Conservation (phyloP, 2,888 invertebrate species). For the Netelia fuscicornis region DNA sequence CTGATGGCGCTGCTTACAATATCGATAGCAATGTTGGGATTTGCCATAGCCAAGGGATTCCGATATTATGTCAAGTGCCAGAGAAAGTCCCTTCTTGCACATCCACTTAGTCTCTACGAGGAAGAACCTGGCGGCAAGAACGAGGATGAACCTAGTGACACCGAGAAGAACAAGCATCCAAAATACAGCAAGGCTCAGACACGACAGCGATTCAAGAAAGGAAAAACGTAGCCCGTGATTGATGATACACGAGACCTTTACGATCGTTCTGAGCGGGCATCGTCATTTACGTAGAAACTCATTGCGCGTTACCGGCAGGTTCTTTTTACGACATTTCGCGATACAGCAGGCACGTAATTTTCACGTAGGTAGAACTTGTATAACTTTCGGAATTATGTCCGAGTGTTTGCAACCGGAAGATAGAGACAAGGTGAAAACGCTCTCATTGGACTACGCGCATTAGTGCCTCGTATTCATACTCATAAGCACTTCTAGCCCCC, state of each 20-base stretch:
- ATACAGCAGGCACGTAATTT: conserved; percentile 26
- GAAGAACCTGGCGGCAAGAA: conserved; percentile 76
- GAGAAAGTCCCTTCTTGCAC: conserved; percentile 86
- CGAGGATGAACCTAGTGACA: conserved; percentile 72
- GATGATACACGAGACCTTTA: background rate
- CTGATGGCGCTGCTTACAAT: conserved; percentile 90
- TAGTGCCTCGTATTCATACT: background rate
- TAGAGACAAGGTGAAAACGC: background rate
- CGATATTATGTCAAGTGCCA: conserved; percentile 86
- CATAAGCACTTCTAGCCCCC: background rate
- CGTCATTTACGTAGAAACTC: conserved; percentile 42
- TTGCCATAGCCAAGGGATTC: conserved; percentile 88
- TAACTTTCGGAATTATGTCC: background rate
- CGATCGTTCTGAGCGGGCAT: conserved; percentile 32
- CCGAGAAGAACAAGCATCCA: conserved; percentile 80
- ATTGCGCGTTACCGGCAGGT: background rate
- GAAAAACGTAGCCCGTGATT: conserved; percentile 86
- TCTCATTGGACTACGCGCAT: background rate
- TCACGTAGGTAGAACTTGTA: conserved; percentile 17
- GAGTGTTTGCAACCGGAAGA: background rate
- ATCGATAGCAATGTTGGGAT: conserved; percentile 89
- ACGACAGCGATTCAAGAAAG: conserved; percentile 90
- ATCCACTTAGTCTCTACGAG: conserved; percentile 85
- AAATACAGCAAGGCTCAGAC: conserved; percentile 92
- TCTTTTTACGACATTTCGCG: conserved; percentile 17